phyloP scores from a whole-genome alignment of 2,888 invertebrate species.

The Drosophila pseudotalamancana region DNA sequence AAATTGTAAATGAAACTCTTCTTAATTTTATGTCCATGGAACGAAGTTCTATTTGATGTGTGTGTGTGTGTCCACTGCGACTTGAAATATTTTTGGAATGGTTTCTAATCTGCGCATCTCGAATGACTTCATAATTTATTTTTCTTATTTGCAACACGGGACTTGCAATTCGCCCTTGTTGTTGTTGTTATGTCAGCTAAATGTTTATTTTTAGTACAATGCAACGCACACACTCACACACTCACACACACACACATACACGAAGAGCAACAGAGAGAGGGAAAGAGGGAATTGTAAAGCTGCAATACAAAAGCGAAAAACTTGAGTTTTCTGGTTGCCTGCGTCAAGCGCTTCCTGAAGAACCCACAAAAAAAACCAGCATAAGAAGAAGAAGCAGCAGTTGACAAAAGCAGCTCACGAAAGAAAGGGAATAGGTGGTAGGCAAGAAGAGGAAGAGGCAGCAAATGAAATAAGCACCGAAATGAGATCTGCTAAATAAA shows the following conservation, averaged over 20 bases:
- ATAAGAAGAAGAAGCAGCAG: not conserved
- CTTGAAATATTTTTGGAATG: conserved; percentile 14
- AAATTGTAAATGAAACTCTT: too few relatives aligned
- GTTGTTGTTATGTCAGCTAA: conserved; percentile 23
- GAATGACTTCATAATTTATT: conserved; percentile 53
- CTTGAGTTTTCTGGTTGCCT: conserved; percentile 73
- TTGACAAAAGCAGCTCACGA: conserved; percentile 1
- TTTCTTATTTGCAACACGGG: conserved; percentile 35
- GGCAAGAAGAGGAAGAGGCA: not conserved
- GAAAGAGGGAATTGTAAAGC: conserved; percentile 23
- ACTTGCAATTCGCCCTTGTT: conserved; percentile 15
- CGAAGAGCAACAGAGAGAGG: not conserved
- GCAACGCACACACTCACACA: conserved; percentile 16
- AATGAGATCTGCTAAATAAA: conserved; percentile 67
- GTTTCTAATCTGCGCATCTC: conserved; percentile 42
- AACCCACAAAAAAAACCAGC: conserved; percentile 25
- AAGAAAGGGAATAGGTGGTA: not conserved
- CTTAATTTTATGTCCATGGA: too few relatives aligned
- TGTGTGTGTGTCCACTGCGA: conserved; percentile 8
- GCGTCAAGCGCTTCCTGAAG: conserved; percentile 69
- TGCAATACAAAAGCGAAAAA: conserved; percentile 45
- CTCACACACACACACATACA: not conserved
- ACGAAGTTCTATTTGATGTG: too few relatives aligned
- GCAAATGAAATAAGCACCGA: conserved; percentile 68
- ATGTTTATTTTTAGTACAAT: conserved; percentile 71